Percentiles rank a stretch among this genome's conserved stretches.
These are phyloP conservation scores for Himalopsyche japonica DNA, from an alignment of 2,888 invertebrate species.

Conservation along the genomic window DNA sequence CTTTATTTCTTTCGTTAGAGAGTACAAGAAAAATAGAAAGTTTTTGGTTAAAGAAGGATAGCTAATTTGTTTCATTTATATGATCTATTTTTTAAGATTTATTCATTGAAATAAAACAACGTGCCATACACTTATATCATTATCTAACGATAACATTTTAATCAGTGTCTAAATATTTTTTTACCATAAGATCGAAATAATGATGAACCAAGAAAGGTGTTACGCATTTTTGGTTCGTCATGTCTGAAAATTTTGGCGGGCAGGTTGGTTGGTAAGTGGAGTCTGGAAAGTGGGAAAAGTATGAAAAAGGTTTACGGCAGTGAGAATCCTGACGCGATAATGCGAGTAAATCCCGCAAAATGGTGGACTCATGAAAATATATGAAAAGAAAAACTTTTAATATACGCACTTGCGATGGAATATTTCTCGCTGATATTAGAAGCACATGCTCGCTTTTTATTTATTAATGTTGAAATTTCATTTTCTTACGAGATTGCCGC, in stretches of 20 bases:
- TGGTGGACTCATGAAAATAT: background rate
- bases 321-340: background rate
- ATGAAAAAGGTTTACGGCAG: background rate
- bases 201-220: too few relatives aligned
- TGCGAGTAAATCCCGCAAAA: background rate
- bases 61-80: too few relatives aligned
- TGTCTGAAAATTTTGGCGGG: background rate
- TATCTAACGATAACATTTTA: too few relatives aligned
- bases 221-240: background rate
- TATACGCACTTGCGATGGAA: background rate
- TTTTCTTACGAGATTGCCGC: background rate
- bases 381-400: background rate
- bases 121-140: too few relatives aligned
- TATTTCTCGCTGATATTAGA: background rate
- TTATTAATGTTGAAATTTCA: background rate
- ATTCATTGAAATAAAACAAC: too few relatives aligned
- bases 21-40: too few relatives aligned
- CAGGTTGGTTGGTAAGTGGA: background rate
- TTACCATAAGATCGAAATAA: too few relatives aligned
- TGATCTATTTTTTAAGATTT: too few relatives aligned
- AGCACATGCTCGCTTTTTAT: background rate
- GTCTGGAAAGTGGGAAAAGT: background rate
- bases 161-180: too few relatives aligned
- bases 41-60: too few relatives aligned
- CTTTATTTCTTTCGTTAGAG: too few relatives aligned